Base-by-base conservation (phyloP, 64 coral and sea anemone genomes). In the Pachyseris speciosa region DNA sequence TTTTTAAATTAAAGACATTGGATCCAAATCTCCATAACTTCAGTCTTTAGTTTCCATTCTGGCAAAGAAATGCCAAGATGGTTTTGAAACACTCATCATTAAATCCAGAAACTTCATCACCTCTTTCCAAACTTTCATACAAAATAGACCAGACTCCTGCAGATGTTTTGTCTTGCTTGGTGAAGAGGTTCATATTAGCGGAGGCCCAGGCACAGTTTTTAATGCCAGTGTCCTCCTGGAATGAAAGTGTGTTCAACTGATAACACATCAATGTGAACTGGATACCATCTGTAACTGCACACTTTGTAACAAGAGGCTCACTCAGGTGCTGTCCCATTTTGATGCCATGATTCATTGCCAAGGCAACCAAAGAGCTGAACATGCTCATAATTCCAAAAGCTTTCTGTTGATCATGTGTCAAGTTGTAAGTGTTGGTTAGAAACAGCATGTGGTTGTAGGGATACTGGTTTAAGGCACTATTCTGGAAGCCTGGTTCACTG, bases 191-290 rank as follows among this genome's bases (percentile, higher is more conserved):
- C 26, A 96, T 88, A 37, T 69, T 78, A 1, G 69, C 64, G 38
- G 78, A 85, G 39, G 68, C 64, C 96, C 96, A 98, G 0, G 90
- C 96, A 93, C 84, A 79, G 47, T 98, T 98, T 41, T 98, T 98
- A 24, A 95, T 93, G 39, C 96, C 96, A 83, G 72, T 66, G 37
- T 98, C 93, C 49, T 98, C 96, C 61, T 98, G 96, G 55, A 98
- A 80, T 11, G 96, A 98, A 1, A 98, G 80, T 74, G 96, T 98
- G 29, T 98, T 98, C 2, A 98, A 33, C 58, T 98, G 96, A 64
- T 98, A 98, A 39, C 93, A 89, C 96, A 98, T 98, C 19, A 95
- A 86, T 10, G 92, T 37, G 31, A 72, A 90, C 60, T 88, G 85
- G 29, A 76, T 44, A 2, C 96, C 93, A 93, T 95, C 92, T 43